Evolutionary conservation across 2,113 vertebrate genomes (phyloP).

Genomic region (Etia nguti): DNA sequence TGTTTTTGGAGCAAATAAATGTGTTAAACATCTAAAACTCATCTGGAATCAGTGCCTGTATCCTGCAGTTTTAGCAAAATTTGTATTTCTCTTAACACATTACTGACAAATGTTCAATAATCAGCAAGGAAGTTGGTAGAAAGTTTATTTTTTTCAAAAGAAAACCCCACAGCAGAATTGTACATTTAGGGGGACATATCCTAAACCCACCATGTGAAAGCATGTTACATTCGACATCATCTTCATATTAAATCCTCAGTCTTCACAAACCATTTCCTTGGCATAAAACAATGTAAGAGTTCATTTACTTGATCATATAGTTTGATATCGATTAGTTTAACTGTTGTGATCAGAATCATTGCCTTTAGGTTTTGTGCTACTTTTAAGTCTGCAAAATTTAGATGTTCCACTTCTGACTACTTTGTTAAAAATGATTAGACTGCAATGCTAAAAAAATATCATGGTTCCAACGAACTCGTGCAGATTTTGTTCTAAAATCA

Average conservation of each 20-base stretch:
- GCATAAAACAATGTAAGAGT: neutral
- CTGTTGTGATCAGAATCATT: neutral
- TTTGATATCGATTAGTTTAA: neutral
- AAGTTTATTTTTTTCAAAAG: accelerated
- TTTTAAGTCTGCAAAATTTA: neutral
- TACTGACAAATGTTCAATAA: neutral
- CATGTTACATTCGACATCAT: neutral
- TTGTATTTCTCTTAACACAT: neutral
- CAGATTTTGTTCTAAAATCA: neutral
- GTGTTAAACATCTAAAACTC: neutral
- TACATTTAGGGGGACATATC: too few species aligned
- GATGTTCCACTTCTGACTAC: neutral
- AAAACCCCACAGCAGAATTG: neutral
- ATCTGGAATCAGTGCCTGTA: neutral
- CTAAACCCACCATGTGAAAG: neutral
- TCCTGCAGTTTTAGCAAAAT: neutral
- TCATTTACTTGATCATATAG: neutral
- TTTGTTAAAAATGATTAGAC: neutral
- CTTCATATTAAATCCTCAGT: neutral
- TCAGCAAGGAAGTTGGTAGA: neutral
- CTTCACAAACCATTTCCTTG: neutral
- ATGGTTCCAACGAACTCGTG: neutral
- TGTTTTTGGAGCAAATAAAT: neutral
- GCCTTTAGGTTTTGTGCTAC: neutral
- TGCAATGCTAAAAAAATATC: neutral